These are phyloP conservation scores for Tachina grossa DNA, from an alignment of 2,888 invertebrate genomes.

Conservation along the genomic window DNA sequence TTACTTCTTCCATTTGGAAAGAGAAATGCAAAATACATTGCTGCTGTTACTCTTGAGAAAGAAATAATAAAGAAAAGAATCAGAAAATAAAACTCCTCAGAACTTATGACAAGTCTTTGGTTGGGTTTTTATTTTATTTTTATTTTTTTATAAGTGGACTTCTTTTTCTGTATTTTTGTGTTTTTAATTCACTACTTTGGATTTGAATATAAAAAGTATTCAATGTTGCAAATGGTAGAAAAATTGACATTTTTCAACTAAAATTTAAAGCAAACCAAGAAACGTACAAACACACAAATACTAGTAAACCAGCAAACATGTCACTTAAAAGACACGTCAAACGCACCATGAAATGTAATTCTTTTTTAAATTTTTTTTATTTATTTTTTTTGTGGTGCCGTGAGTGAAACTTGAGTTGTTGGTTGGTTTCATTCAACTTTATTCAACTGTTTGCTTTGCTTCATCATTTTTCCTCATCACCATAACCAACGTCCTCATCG, in stretches of 20 bases:
- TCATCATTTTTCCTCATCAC: constrained; percentile 29
- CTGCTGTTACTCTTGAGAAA: constrained; percentile 1
- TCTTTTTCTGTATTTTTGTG: constrained; percentile 2
- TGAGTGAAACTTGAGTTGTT: constrained; percentile 57
- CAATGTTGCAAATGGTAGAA: constrained; percentile 60
- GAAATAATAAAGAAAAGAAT: neutral
- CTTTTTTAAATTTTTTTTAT: constrained; percentile 22
- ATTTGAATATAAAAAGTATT: constrained; percentile 62
- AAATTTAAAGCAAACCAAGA: constrained; percentile 41
- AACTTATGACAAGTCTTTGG: constrained; percentile 68
- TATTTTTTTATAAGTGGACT: constrained; percentile 28
- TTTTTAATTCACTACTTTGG: constrained; percentile 61
- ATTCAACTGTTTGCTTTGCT: constrained; percentile 51
- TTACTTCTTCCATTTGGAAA: constrained; percentile 4
- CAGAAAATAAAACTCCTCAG: constrained; percentile 10
- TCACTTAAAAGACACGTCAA: constrained; percentile 70
- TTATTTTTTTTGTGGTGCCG: constrained; percentile 20
- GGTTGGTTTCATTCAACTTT: constrained; percentile 27
- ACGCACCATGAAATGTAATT: constrained; percentile 68
- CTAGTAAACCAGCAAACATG: constrained; percentile 62
- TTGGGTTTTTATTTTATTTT: constrained; percentile 32
- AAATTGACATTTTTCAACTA: constrained; percentile 60
- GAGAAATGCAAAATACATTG: constrained; percentile 60
- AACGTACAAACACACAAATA: constrained; percentile 38
- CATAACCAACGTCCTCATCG: constrained; percentile 21